These are phyloP conservation scores for Nerophis ophidion DNA, from an alignment of 2,113 vertebrate genomes.

Conservation along the genomic window DNA sequence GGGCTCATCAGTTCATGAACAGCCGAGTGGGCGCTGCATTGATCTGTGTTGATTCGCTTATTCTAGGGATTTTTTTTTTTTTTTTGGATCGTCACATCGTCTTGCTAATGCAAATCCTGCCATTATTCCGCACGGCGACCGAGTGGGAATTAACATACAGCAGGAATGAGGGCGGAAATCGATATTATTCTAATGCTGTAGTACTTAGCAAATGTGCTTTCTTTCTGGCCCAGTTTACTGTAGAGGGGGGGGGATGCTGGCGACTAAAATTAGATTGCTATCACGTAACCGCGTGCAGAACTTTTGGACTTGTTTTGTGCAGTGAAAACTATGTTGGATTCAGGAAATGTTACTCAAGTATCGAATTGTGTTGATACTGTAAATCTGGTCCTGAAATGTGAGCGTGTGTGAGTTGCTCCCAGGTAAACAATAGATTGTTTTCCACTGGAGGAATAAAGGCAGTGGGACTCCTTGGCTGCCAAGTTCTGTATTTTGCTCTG, in stretches of 20 bases:
- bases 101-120: constrained; percentile 22
- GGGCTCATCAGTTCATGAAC: constrained; percentile 37
- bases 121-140: constrained; percentile 16
- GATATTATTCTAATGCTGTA: constrained; percentile 5
- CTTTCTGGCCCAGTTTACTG: not conserved
- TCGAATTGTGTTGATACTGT: no score
- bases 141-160: constrained; percentile 3
- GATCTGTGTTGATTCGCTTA: constrained; percentile 51
- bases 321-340: no score
- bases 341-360: no score
- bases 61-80: constrained; percentile 13
- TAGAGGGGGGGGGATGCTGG: not conserved
- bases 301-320: no score
- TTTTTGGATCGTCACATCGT: constrained; percentile 7
- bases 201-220: constrained; percentile 10
- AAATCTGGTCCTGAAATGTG: no score
- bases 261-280: not conserved
- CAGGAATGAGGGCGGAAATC: not conserved
- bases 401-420: no score
- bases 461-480: no score
- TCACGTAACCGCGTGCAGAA: no score
- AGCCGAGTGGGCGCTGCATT: constrained; percentile 41
- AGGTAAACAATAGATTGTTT: no score
- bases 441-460: no score
- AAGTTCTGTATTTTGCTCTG: no score